These are phyloP conservation scores for Morinoia aosen DNA, from an alignment of 2,888 invertebrate genomes.

Conservation along the genomic window DNA sequence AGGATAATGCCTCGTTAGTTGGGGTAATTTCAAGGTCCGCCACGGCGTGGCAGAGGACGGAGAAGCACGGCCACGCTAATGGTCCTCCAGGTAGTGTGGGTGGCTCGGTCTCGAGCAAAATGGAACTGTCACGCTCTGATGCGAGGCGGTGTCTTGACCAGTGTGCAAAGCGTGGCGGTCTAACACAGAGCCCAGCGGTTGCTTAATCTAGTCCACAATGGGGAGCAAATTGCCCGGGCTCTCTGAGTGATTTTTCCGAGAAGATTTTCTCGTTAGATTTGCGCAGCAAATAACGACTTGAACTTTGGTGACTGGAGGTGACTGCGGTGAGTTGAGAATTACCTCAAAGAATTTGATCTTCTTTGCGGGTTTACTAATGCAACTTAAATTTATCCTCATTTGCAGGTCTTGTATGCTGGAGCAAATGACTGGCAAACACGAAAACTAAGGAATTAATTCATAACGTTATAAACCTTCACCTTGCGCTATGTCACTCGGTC, in stretches of 20 bases:
- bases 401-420: background rate
- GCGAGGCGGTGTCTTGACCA: conserved; percentile 38
- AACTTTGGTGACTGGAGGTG: conserved; percentile 40
- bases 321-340: background rate
- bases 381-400: background rate
- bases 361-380: background rate
- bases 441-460: background rate
- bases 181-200: conserved; percentile 38
- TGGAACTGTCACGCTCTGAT: conserved; percentile 52
- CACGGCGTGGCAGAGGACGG: background rate
- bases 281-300: conserved; percentile 14
- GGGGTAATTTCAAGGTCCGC: background rate
- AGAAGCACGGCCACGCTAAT: background rate
- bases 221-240: conserved; percentile 33
- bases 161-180: conserved; percentile 39
- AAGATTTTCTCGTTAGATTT: conserved; percentile 7
- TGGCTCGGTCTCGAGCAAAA: background rate
- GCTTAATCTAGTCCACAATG: conserved; percentile 41
- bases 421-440: background rate
- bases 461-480: background rate
- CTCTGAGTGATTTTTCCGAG: conserved; percentile 27
- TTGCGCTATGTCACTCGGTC: background rate
- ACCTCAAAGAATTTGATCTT: background rate
- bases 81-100: background rate
- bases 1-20: background rate